These are phyloP conservation scores for Hetaerina titia DNA, from an alignment of 2,888 invertebrate genomes.

Conservation along the genomic window DNA sequence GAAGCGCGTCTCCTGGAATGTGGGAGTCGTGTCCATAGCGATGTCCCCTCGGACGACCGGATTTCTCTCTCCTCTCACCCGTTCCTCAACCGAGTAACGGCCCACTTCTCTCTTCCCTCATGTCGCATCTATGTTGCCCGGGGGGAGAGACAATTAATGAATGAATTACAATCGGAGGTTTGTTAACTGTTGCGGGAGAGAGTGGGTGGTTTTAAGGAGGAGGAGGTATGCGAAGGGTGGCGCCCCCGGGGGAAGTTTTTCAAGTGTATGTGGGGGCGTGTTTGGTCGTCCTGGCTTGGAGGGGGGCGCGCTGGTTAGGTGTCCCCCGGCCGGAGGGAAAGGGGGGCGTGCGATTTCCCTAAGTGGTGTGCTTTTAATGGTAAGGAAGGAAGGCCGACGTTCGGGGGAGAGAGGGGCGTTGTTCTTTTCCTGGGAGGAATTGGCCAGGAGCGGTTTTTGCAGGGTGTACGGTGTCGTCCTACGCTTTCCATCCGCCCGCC, in stretches of 20 bases:
- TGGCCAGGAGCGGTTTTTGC: neutral
- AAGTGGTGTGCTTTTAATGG: slow-evolving; percentile 37
- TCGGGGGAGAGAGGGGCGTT: neutral
- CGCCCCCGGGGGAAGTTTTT: too few species aligned
- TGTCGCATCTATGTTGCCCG: neutral
- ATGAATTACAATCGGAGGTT: slow-evolving; percentile 24
- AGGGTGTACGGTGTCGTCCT: too few species aligned
- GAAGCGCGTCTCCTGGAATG: neutral
- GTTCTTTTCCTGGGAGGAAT: slow-evolving; percentile 5
- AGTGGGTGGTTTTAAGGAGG: neutral
- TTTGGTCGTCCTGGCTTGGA: neutral
- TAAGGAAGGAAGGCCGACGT: neutral
- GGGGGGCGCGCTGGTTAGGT: neutral
- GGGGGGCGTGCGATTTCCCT: neutral
- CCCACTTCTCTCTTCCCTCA: neutral
- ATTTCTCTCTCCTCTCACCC: neutral
- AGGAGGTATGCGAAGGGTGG: too few species aligned
- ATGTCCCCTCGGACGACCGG: too few species aligned
- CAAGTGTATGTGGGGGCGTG: neutral
- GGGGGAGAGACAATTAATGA: neutral
- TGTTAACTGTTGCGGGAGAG: neutral
- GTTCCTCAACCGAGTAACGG: neutral
- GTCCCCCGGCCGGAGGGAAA: neutral
- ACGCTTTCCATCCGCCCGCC: neutral
- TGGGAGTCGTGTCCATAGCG: too few species aligned